Evolutionary conservation across 2,113 vertebrate genomes (phyloP), one percentile per base, ranked within the genome.

Genomic region (Atlantisia rogersi): DNA sequence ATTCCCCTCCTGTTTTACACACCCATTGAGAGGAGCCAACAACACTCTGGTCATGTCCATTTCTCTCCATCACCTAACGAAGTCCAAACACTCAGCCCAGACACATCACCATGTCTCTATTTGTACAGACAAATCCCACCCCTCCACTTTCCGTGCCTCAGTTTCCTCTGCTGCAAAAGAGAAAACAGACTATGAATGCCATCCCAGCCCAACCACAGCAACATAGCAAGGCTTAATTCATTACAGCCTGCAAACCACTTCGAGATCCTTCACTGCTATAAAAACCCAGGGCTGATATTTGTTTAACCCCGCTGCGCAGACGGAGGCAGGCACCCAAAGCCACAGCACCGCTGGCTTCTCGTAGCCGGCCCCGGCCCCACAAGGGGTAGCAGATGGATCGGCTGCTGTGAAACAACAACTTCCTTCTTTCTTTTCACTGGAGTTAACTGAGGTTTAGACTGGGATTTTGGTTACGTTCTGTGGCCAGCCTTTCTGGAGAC

Each of bases 401-500:
- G 59, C 18, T 90, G 88, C 86, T 82, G 76, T 0, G 5, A 82
- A 91, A 94, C 86, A 94, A 90, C 94, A 91, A 86, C 93, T 91
- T 95, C 64, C 78, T 76, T 88, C 81, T 92, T 67, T 73, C 69
- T 74, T 88, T 86, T 53, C 50, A 68, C 86, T 63, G 56, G 42
- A 79, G 60, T 37, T 82, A 84, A 46, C 77, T 29, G 75, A 69
- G 89, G 86, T 86, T 92, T 90, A 83, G 91, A 28, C 68, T 91
- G 93, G 84, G 94, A 95, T 96, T 91, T 95, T 3, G 42, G 78
- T 92, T 94, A 65, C 48, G 21, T 95, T 94, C 87, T 97, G 96
- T 77, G 94, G 96, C 76, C 88, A 95, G 97, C 76, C 96, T 65
- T 96, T 70, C 95, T 96, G 97, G 96, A 97, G 97, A 96, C 95